Percentiles rank a stretch among this genome's conserved stretches.
These are phyloP conservation scores for Chlorodrepanis virens DNA, from an alignment of 2,113 vertebrate species.

Conservation along the genomic window DNA sequence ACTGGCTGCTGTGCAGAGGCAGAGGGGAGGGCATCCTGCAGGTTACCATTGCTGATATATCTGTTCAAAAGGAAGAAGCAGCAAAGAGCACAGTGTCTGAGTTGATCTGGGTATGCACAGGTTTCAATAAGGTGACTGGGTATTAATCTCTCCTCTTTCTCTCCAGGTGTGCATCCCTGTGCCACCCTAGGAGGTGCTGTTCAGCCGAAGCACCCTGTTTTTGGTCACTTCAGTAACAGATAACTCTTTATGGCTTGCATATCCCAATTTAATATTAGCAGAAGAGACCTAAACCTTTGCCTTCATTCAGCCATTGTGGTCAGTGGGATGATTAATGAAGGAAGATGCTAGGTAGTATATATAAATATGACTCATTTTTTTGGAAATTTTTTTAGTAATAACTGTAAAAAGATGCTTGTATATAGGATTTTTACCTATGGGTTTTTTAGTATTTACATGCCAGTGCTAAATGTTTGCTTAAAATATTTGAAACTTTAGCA, in stretches of 20 bases:
- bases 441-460: not conserved
- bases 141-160: not conserved
- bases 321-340: not conserved
- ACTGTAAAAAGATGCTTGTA: not conserved
- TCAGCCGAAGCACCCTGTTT: not conserved
- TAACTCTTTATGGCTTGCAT: not conserved
- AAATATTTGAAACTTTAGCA: not conserved
- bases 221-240: not conserved
- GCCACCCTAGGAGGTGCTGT: not conserved
- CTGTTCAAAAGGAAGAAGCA: not conserved
- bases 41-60: not conserved
- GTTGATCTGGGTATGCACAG: not conserved
- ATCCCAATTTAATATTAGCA: not conserved
- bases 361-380: not conserved
- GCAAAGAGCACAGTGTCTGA: not conserved
- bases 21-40: not conserved
- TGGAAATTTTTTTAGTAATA: not conserved
- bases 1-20: not conserved
- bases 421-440: not conserved
- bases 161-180: not conserved
- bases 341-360: not conserved
- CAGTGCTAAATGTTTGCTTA: not conserved
- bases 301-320: not conserved
- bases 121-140: accelerated
- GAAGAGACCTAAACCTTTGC: not conserved